Base-by-base conservation (phyloP, 2,888 invertebrate species). In the Heliconius sara region DNA sequence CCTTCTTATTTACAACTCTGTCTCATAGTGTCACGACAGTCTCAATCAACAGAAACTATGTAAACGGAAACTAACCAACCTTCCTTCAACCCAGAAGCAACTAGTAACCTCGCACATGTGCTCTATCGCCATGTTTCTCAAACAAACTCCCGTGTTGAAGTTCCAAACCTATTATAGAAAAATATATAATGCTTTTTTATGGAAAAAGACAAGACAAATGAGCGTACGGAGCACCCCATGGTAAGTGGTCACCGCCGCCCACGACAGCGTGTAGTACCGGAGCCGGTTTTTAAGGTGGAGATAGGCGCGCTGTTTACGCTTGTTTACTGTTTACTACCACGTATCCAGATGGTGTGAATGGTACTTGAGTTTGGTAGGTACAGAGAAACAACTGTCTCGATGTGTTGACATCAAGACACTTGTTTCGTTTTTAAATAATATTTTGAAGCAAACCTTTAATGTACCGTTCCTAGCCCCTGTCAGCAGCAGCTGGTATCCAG, bases 381-480 rank as follows among this genome's bases (percentile, higher is more conserved):
- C 34, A 34, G 9, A 34, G 34, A 34, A 27, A 27, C 27, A 27
- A 27, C 27, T 27, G 27, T 27, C 27, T 27, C 2, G 27, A 27
- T 27, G 27, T 27, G 27, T 27, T 27, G 27, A 47, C 16, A 47
- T 63, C 10, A 25, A 63, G 63, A 13, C 13, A 63, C 9, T 12
- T 3, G 0, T 63, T 63, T 63, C 25, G 7, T 60, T n/a, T 25
- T 12, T 25, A 63, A 13, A 65, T 65, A 65, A 16, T 27, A 27
- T 65, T 27, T 57, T 9, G 13, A 52, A 39, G 6, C 2, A 16
- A 77, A 93, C 95, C 94, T 97, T 97, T 12, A 98, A 92, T 0
- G 97, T 96, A 19, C 98, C 98, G 89, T 98, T 97, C 76, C 97
- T 96, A 0, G 97, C 98, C 2, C 97, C 98, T 0, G 98, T 98